Base-by-base conservation (phyloP, 2,888 invertebrate species). In the Clepsis dumicolana region DNA sequence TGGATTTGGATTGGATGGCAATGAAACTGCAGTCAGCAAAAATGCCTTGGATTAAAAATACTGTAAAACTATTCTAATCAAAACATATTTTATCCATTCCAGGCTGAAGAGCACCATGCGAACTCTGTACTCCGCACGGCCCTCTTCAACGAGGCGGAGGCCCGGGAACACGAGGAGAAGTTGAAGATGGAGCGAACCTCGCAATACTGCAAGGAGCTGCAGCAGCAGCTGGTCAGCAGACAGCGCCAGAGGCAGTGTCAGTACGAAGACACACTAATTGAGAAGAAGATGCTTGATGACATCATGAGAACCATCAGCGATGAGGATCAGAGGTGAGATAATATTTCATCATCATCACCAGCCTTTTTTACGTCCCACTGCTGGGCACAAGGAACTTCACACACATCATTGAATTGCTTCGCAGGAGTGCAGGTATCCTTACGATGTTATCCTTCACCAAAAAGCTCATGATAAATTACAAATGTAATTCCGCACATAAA, bases 201-300 rank as follows among this genome's bases (percentile, higher is more conserved):
- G 0, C 74, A 89, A 59, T 95, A 95, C 76, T 88, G 91, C 70
- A 82, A 83, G 70, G 94, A 94, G 2, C 75, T 96, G 21, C 95
- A 95, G 72, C 94, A 94, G 68, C 95, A 95, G 74, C 86, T 95
- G 48, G 95, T 95, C 27, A 90, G 93, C 72, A 82, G 88, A 1
- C 94, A 95, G 70, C 85, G 86, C 65, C 84, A 89, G 72, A 91
- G 85, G 73, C 91, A 95, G 74, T 94, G 94, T 70, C 82, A 91
- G 70, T 95, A 94, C 70, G 94, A 95, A 73, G 95, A 95, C 67
- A 92, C 91, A 18, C 83, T 95, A 4, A 89, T 93, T 64, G 95
- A 96, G 79, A 95, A 95, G 88, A 94, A 94, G 75, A 93, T 95
- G 89, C 84, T 95, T 4, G 95, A 96, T 74, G 95, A 95, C 44